Base-by-base conservation (phyloP, 2,797 vertebrate species). In the Propithecus deckenii region DNA sequence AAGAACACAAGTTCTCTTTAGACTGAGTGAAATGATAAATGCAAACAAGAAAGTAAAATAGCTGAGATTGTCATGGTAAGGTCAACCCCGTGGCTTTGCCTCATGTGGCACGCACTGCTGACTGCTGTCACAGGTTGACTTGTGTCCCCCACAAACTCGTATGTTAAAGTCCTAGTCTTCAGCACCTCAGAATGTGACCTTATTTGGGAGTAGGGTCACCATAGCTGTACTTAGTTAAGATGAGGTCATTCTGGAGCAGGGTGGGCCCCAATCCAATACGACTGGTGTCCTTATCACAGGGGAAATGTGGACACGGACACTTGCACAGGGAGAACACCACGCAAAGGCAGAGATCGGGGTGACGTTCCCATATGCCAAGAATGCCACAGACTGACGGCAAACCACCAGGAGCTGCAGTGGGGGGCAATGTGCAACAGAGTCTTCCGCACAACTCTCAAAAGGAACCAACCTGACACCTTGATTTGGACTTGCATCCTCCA, bases 21-120 rank as follows among this genome's bases (percentile, higher is more conserved):
- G 67, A 78, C 14, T 12, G 20, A 84, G 97, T 91, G 72, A 88
- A 88, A 90, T 61, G 65, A 61, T 71, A 92, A 86, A 69, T 65
- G 18, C 18, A 38, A 90, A 86, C 22, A 91, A 30, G 50, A 74
- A 76, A 80, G 55, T 20, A 52, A 6, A 59, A 28, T 7, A 65
- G 52, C 79, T 59, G 52, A 76, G 35, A 25, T 1, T 2, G 14
- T 30, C n/a, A 17, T 8, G 15, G 15, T 30, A 18, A 46, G 7
- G 15, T 76, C 92, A 93, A 43, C 20, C 7, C 10, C 11, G 41
- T 20, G 41, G 72, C 46, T 81, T 52, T 14, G 11, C 20, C 48
- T 79, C 9, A 6, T 10, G 18, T 32, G 50, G 59, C 43, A 76
- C 67, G 41, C 12, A 59, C 41, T 48, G 23, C 4, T 55, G 35